phyloP scores from a whole-genome alignment of 2,888 invertebrate species.

The Agapostemon virescens region DNA sequence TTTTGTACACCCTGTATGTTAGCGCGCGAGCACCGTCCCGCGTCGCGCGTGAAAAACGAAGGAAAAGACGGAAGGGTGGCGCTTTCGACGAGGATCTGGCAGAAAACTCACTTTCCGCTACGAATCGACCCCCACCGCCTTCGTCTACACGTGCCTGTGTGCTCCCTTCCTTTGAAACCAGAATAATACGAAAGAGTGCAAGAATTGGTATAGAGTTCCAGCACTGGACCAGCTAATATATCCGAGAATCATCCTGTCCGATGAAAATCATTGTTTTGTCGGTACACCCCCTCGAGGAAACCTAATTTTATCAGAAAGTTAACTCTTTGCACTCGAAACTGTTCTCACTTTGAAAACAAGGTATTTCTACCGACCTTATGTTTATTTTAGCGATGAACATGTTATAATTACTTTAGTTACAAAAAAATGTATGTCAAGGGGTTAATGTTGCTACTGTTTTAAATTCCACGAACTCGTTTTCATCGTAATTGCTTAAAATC shows the following conservation, averaged over 20 bases:
- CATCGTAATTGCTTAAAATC: no score
- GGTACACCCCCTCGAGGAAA: not conserved
- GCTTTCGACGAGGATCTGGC: constrained; percentile 35
- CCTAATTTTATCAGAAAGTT: not conserved
- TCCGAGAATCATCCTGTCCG: constrained; percentile 14
- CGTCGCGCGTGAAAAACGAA: constrained; percentile 45
- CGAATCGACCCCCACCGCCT: constrained; percentile 51
- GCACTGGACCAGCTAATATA: constrained; percentile 6
- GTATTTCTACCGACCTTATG: no score
- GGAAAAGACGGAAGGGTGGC: constrained; percentile 41
- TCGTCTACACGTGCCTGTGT: constrained; percentile 25
- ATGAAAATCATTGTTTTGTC: not conserved
- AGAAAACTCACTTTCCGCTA: constrained; percentile 71
- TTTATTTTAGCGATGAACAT: no score
- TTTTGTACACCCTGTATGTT: constrained; percentile 11
- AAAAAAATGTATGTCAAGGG: no score
- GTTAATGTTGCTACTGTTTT: no score
- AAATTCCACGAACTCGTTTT: no score
- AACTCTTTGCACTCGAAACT: no score
- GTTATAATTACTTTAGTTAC: no score
- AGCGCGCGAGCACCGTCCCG: constrained; percentile 38
- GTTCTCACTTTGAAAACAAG: no score
- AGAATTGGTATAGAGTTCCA: constrained; percentile 17
- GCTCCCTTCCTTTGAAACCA: constrained; percentile 22
- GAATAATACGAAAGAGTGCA: constrained; percentile 35